phyloP scores from a whole-genome alignment of 1,140 invertebrate species.

The Drosophila ogumai region DNA sequence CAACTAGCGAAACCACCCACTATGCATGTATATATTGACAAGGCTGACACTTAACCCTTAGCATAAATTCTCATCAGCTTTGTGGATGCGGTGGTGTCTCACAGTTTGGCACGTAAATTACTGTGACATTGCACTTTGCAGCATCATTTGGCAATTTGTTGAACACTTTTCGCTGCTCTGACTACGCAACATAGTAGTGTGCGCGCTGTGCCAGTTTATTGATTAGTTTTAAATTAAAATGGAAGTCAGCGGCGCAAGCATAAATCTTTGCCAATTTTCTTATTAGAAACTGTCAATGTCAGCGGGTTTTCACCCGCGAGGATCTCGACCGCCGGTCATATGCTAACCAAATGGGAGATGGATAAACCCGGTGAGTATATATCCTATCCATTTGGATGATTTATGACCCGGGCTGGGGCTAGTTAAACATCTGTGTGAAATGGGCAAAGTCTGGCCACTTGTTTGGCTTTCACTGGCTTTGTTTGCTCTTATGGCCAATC shows the following conservation, averaged over 20 bases:
- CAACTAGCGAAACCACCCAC: constrained; percentile 25
- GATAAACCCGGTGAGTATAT: constrained; percentile 45
- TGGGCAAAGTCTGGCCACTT: constrained; percentile 61
- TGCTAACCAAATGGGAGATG: constrained; percentile 52
- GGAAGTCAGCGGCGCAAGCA: constrained; percentile 53
- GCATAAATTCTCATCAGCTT: constrained; percentile 79
- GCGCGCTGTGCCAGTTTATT: constrained; percentile 60
- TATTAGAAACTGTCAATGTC: constrained; percentile 81
- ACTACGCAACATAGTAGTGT: not conserved
- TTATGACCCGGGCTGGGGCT: constrained; percentile 72
- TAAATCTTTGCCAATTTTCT: constrained; percentile 75
- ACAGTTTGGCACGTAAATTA: constrained; percentile 67
- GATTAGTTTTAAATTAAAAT: constrained; percentile 78
- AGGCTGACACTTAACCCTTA: constrained; percentile 73
- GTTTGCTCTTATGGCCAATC: constrained; percentile 60
- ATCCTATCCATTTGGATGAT: constrained; percentile 66
- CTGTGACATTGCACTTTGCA: constrained; percentile 80
- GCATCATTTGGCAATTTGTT: constrained; percentile 72
- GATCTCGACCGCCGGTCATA: constrained; percentile 30
- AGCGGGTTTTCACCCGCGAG: constrained; percentile 64
- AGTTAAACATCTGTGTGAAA: constrained; percentile 80
- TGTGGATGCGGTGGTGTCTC: constrained; percentile 17
- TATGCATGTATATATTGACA: constrained; percentile 38
- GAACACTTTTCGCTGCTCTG: constrained; percentile 33
- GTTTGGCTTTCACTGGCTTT: constrained; percentile 69